phyloP scores from a whole-genome alignment of 2,888 invertebrate genomes.

The Hirtodrosophila alboralis region DNA sequence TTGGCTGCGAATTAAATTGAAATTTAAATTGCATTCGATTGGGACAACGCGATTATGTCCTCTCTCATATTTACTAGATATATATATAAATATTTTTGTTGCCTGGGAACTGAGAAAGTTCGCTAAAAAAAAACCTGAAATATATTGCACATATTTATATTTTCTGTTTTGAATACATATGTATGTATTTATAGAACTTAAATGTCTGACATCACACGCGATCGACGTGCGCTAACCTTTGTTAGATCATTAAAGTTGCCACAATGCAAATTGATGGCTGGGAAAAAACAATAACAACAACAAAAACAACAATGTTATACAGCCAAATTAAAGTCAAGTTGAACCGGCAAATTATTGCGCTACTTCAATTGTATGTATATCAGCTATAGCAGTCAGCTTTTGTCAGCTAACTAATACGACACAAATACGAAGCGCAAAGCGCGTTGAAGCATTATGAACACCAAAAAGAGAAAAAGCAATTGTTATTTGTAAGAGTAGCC shows the following conservation, averaged over 20 bases:
- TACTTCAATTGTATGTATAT: conserved; percentile 14
- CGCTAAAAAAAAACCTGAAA: conserved; percentile 30
- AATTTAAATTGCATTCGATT: conserved; percentile 78
- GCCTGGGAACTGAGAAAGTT: conserved; percentile 43
- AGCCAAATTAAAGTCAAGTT: conserved; percentile 56
- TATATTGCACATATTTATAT: conserved; percentile 43
- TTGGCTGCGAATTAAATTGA: conserved; percentile 78
- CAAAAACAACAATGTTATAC: conserved; percentile 18
- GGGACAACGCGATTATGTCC: conserved; percentile 51
- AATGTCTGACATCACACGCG: conserved; percentile 69
- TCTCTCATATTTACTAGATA: conserved; percentile 35
- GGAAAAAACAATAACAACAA: conserved; percentile 34
- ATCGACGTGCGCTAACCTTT: conserved; percentile 55
- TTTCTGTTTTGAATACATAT: conserved; percentile 1
- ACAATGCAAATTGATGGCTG: conserved; percentile 47
- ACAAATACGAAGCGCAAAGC: conserved; percentile 4
- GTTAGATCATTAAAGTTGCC: conserved; percentile 56
- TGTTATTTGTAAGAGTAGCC: no score
- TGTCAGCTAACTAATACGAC: conserved; percentile 11
- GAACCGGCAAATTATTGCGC: conserved; percentile 40
- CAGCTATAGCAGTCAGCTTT: conserved; percentile 4
- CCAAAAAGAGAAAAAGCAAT: no score
- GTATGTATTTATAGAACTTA: conserved; percentile 65
- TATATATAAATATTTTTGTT: background rate
- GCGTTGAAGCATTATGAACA: conserved; percentile 49